A percentile compares a stretch with the other conserved stretches of the same genome.
Evolutionary conservation across 2,113 vertebrate species (phyloP).

Genomic region (Tricholaema leucomelas): DNA sequence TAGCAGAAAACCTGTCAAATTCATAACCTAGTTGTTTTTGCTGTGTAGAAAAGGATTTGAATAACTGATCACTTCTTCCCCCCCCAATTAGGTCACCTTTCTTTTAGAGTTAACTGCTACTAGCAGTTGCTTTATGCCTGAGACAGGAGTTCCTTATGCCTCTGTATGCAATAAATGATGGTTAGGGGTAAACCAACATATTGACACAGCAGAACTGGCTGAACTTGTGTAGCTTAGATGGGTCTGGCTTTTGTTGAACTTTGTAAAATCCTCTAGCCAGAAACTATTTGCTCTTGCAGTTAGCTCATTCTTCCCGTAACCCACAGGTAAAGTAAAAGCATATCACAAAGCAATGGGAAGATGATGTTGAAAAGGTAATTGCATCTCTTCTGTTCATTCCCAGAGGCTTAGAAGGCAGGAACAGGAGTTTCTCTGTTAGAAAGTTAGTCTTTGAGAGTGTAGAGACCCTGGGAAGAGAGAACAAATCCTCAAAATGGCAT

Average conservation of each 20-base stretch:
- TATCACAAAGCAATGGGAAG: not conserved
- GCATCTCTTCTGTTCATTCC: not conserved
- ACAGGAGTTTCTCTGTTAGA: not conserved
- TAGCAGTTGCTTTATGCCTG: not conserved
- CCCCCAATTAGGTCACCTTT: constrained; percentile 12
- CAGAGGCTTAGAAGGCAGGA: not conserved
- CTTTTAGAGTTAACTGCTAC: not conserved
- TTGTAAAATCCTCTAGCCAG: not conserved
- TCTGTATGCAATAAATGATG: not conserved
- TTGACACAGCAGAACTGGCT: not conserved
- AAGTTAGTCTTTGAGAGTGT: not conserved
- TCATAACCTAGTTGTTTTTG: constrained; percentile 28
- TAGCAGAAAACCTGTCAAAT: constrained; percentile 33
- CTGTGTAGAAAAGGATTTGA: not conserved
- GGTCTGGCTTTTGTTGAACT: not conserved
- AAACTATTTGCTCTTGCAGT: not conserved
- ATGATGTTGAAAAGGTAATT: not conserved
- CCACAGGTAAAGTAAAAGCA: not conserved
- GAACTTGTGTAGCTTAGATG: not conserved
- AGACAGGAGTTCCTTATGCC: not conserved
- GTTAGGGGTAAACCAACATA: not conserved
- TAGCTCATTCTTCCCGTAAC: not conserved
- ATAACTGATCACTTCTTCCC: not conserved
- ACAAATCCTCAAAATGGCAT: not conserved
- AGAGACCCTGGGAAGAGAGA: not conserved